phyloP scores from a whole-genome alignment of 2,888 invertebrate species.

The Oasisia sp. region DNA sequence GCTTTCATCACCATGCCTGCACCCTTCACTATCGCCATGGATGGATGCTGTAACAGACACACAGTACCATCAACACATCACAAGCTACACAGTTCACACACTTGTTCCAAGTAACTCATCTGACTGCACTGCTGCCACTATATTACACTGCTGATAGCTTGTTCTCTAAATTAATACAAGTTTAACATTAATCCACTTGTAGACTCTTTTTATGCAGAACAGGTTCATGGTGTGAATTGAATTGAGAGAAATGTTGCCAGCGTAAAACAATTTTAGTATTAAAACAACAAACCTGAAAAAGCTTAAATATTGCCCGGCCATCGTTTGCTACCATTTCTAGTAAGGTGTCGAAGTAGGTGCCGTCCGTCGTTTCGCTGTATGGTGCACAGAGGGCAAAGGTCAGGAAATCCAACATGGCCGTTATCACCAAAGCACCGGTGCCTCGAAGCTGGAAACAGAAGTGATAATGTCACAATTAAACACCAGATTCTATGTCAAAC shows the following conservation, averaged over 20 bases:
- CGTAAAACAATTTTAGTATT: conserved; percentile 24
- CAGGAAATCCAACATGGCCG: conserved; percentile 97
- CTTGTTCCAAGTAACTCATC: background rate
- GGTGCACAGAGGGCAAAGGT: conserved; percentile 98
- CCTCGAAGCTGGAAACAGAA: conserved; percentile 70
- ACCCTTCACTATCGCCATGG: conserved; percentile 97
- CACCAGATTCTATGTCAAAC: background rate
- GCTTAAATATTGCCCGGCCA: conserved; percentile 88
- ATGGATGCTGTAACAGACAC: conserved; percentile 82
- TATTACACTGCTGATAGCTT: background rate
- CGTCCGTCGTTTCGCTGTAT: conserved; percentile 97
- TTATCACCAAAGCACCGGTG: conserved; percentile 94
- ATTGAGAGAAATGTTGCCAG: too few relatives aligned
- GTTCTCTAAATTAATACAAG: background rate
- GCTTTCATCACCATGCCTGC: conserved; percentile 97
- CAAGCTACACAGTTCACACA: background rate
- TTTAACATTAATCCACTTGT: too few relatives aligned
- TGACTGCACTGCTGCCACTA: background rate
- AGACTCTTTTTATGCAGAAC: too few relatives aligned
- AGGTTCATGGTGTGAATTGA: too few relatives aligned
- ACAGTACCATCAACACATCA: too few relatives aligned
- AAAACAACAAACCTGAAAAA: conserved; percentile 79
- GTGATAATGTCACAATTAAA: background rate
- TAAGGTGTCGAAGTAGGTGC: conserved; percentile 76
- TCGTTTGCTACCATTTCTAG: conserved; percentile 92